Conservation (phyloP, 2,888 invertebrate species). For the Torymus tubicola region DNA sequence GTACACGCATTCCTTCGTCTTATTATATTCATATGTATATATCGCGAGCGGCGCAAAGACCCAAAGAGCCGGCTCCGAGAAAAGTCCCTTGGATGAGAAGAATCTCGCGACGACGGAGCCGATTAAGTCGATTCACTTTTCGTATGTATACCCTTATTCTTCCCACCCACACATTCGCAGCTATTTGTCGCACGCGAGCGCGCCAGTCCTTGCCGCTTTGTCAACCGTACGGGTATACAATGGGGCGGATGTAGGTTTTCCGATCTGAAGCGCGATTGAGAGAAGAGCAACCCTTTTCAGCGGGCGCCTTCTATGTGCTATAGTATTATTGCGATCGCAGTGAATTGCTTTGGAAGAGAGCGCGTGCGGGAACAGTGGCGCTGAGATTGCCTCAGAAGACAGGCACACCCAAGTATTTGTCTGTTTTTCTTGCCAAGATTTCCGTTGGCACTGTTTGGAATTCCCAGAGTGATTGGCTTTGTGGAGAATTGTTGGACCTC, state of each 20-base stretch:
- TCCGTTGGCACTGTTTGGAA: not conserved
- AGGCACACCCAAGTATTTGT: not conserved
- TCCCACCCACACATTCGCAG: not conserved
- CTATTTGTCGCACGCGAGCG: constrained; percentile 2
- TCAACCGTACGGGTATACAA: constrained; percentile 26
- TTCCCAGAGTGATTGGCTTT: no score
- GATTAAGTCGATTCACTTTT: constrained; percentile 45
- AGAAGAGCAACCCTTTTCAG: constrained; percentile 46
- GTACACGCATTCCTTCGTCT: constrained; percentile 15
- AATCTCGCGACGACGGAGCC: constrained; percentile 38
- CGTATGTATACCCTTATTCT: not conserved
- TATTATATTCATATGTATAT: constrained; percentile 15
- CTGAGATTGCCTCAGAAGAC: constrained; percentile 11
- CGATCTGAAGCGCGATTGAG: constrained; percentile 7
- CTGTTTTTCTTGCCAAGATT: not conserved
- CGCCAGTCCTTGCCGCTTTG: not conserved
- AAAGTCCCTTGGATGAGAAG: constrained; percentile 13
- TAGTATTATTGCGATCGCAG: constrained; percentile 47
- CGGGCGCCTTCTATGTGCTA: constrained; percentile 13
- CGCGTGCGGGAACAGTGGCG: constrained; percentile 1
- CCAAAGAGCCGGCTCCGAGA: constrained; percentile 1
- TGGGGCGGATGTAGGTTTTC: constrained; percentile 54
- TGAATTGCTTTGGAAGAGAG: constrained; percentile 15
- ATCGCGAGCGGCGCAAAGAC: constrained; percentile 23
- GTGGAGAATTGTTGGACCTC: no score